Base-by-base conservation (phyloP, 1,140 invertebrate genomes). In the Platyura marginata region DNA sequence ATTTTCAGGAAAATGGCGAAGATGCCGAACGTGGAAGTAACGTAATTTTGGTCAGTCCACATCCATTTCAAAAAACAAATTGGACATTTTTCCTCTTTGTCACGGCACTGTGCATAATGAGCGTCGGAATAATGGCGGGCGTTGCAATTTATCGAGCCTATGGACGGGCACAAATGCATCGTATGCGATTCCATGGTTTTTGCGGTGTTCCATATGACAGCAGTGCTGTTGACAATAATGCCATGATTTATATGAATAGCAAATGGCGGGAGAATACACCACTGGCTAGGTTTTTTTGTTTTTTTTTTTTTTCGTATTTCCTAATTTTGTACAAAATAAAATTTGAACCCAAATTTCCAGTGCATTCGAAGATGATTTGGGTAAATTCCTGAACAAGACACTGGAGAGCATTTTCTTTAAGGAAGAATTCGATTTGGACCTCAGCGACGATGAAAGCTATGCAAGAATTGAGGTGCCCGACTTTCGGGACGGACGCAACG, bases 401-500 rank as follows among this genome's bases (percentile, higher is more conserved):
- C n/a, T n/a, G n/a, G n/a, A n/a, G n/a, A n/a, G n/a, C n/a, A n/a
- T 29, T 6, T 74, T 67, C 29, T 80, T 92, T 48, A 71, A 77
- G 32, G 82, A 90, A 57, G 71, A 76, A 42, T 74, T 88, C 51
- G 80, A 87, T 48, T 66, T 86, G 44, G 78, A 83, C 54, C 56
- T 78, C 20, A 69, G 72, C 21, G 61, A 65, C 40, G 71, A 73
- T 29, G 69, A 75, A 41, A 63, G 68, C 43, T 81, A 74, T 56
- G 80, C 86, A 50, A 77, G 77, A 53, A 79, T 89, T 51, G 70
- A 81, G 55, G 79, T 88, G 9, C 84, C 84, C 13, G 72, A 82
- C 52, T 86, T 87, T 51, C 71, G 70, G 47, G 75, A 80, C 47
- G 83, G 81, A 18, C 70, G 76, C 22, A 70, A 71, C 21, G 84